Base-by-base conservation (phyloP, 2,113 vertebrate genomes). In the Melozone crissalis region DNA sequence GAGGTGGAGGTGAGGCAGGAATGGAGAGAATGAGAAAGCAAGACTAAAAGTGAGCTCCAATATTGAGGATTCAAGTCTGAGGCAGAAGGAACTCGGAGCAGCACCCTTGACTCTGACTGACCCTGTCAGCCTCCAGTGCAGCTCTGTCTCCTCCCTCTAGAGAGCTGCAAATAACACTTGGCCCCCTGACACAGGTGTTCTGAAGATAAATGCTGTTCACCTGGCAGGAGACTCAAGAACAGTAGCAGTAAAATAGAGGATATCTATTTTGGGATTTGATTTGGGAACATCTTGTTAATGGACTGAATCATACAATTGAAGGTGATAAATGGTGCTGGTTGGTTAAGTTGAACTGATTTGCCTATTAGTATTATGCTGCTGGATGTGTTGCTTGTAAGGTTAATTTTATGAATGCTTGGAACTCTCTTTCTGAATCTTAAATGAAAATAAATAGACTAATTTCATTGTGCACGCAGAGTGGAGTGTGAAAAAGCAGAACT, bases 361-460 rank as follows among this genome's bases (percentile, higher is more conserved):
- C 21, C 44, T 93, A 15, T 90, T 95, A 86, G 68, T 52, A 41
- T 80, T 91, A 55, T 75, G 76, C 83, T 93, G 52, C 65, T 90
- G 83, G 75, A n/a, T 81, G 16, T 89, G 65, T 93, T 93, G 37
- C 35, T 84, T 83, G 24, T 94, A 57, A 77, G 52, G 85, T 55
- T 90, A 82, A 75, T 91, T 85, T 87, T 77, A 44, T 80, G 47
- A 68, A 44, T 57, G 61, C 73, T 92, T 72, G n/a, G 54, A 78
- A 65, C 47, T 90, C 33, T 89, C 44, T 91, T 90, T 93, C 71
- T 85, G 59, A 73, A 41, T 79, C 52, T 57, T 91, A 91, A 87
- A 87, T 95, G 61, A 68, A 92, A 87, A 96, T 75, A 75, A 62
- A 89, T 49, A 77, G 80, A 23, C 30, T 80, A 39, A 91, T 94